Evolutionary conservation across 2,113 vertebrate genomes (phyloP).

Genomic region (Carettochelys insculpta): DNA sequence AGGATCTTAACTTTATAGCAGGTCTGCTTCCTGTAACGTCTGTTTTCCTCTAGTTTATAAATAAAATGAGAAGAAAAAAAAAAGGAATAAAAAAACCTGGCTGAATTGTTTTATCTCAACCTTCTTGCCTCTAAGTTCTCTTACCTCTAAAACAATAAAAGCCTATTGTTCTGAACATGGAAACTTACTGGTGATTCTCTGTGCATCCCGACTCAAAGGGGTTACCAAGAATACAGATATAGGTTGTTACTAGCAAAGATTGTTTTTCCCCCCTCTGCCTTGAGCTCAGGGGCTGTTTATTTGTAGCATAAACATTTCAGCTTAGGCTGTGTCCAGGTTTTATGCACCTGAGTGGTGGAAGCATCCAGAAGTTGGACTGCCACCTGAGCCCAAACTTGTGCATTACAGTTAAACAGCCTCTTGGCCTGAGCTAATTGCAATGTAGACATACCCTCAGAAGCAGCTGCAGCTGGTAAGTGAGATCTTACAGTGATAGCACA

Average conservation of each 20-base stretch:
- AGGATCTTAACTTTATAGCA: neutral
- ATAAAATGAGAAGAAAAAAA: neutral
- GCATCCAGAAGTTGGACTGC: neutral
- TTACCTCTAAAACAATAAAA: too few relatives aligned
- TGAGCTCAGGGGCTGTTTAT: neutral
- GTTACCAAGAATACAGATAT: neutral
- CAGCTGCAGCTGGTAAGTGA: neutral
- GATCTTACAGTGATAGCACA: neutral
- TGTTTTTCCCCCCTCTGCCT: neutral
- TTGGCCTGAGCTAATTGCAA: neutral
- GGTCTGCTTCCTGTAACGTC: neutral
- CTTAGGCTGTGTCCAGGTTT: neutral
- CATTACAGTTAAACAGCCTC: neutral
- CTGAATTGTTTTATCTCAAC: too few relatives aligned
- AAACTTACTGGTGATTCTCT: neutral
- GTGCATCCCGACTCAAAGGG: neutral
- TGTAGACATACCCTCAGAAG: neutral
- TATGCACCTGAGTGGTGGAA: neutral
- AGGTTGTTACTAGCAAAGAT: neutral
- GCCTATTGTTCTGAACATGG: accelerated
- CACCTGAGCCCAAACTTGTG: neutral
- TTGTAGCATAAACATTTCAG: neutral
- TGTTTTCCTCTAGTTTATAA: neutral
- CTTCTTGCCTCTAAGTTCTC: too few relatives aligned
- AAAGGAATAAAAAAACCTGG: neutral